Percentiles rank a stretch among this genome's conserved stretches.
These are phyloP conservation scores for Zoroaster sp. DNA, from an alignment of 53 echinoderm and acorn worm species.

Conservation along the genomic window DNA sequence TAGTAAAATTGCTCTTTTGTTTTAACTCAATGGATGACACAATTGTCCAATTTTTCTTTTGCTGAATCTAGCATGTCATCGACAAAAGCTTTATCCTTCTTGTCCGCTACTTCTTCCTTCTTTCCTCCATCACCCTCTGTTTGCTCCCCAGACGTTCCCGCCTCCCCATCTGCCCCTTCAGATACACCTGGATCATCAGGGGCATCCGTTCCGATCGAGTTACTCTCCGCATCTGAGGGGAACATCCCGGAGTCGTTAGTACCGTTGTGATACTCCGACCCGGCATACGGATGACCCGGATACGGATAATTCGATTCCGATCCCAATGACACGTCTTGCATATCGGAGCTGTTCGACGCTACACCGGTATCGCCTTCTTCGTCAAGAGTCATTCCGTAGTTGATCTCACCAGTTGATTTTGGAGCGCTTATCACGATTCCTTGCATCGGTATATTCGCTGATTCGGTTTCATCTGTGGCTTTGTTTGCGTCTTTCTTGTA, in stretches of 20 bases:
- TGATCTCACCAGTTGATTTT: neutral
- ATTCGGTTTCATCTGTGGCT: neutral
- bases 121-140: neutral
- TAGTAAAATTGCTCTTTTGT: too few species aligned
- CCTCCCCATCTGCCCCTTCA: neutral
- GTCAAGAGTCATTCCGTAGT: slow-evolving; percentile 21
- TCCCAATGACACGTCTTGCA: slow-evolving; percentile 29
- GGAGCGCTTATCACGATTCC: neutral
- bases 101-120: neutral
- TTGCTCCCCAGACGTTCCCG: neutral
- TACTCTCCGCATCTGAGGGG: slow-evolving; percentile 27
- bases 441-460: neutral
- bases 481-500: slow-evolving; percentile 18
- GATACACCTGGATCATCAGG: neutral
- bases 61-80: slow-evolving; percentile 38
- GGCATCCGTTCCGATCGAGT: neutral
- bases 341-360: slow-evolving; percentile 8
- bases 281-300: slow-evolving; percentile 6
- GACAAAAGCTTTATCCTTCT: slow-evolving; percentile 27
- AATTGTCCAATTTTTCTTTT: slow-evolving; percentile 49
- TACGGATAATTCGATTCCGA: slow-evolving; percentile 26
- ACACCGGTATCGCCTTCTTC: slow-evolving; percentile 39
- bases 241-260: slow-evolving; percentile 35
- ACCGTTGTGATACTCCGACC: neutral
- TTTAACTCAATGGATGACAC: slow-evolving; percentile 39